Evolutionary conservation across 1,140 invertebrate genomes (phyloP), one percentile per base, ranked within the genome.

Genomic region (Diabrotica virgifera): DNA sequence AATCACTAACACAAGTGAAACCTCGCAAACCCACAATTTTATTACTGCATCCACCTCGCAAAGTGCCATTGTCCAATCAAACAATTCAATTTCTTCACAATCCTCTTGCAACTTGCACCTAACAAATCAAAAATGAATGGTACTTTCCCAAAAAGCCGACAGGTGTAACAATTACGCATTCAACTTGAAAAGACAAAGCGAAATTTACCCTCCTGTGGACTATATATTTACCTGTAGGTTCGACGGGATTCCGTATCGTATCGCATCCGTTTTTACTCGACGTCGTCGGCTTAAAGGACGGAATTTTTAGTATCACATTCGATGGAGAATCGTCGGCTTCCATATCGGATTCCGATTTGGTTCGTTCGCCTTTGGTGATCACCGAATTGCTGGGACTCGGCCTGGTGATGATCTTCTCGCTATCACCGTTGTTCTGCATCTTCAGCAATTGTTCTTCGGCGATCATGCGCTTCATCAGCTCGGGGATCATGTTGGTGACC

Each of bases 291-390:
- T 90, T 92, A 82, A 91, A 95, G 86, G 91, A 94, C 85, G 93
- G 93, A 90, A 95, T 93, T 82, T 92, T 93, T 72, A 94, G 85
- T 81, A 95, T 94, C 77, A 91, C 87, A 70, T 84, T 84, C 38
- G 83, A 82, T 10, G 83, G 82, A 1, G 83, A 83, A 59, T 79
- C 78, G 36, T 77, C 75, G 7, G 76, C 75, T 70, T 78, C 77
- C 67, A 76, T 76, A 60, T 79, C 77, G 38, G 75, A 77, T 69
- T 73, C 71, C 55, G 68, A 73, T 66, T 65, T 76, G 51, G 70
- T 63, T 59, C 74, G 72, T 10, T 74, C 74, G 24, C 68, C 63
- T 65, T 73, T 75, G 9, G 72, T 58, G 46, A 74, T 73, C 5
- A 77, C 79, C 14, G 80, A 80, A 65, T 79, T 80, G 52, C 75